Percentiles rank a stretch among this genome's conserved stretches.
These are phyloP conservation scores for Dinomys branickii DNA, from an alignment of 2,113 vertebrate species.

Conservation along the genomic window DNA sequence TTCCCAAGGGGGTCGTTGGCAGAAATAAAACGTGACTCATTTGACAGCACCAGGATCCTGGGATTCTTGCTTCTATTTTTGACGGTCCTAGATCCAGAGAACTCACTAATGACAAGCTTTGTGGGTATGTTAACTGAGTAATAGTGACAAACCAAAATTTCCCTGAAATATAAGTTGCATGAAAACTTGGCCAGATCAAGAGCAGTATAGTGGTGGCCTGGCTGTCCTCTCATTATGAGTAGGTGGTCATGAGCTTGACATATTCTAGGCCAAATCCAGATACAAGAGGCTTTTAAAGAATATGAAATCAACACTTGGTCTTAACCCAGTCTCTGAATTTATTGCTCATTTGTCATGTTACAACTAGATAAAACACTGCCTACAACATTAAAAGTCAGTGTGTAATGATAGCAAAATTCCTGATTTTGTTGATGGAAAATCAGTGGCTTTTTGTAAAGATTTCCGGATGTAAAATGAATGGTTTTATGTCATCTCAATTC, in stretches of 20 bases:
- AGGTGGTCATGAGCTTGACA: background rate
- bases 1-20: constrained; percentile 59
- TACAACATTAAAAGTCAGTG: background rate
- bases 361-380: background rate
- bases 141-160: constrained; percentile 70
- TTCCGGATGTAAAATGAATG: constrained; percentile 9
- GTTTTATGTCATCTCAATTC: constrained; percentile 37
- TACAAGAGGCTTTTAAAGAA: constrained; percentile 8
- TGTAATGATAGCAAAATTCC: background rate
- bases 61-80: constrained; percentile 80
- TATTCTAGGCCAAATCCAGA: background rate
- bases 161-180: background rate
- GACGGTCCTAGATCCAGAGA: constrained; percentile 63
- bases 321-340: background rate
- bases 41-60: constrained; percentile 68
- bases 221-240: background rate
- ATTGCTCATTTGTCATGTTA: constrained; percentile 21
- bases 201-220: background rate
- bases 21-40: constrained; percentile 80
- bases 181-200: constrained; percentile 22
- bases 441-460: no score
- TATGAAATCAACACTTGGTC: background rate
- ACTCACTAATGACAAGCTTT: constrained; percentile 68
- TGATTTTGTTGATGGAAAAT: constrained; percentile 32
- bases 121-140: constrained; percentile 58